phyloP scores from a whole-genome alignment of 2,113 vertebrate genomes.

The Argyrosomus japonicus region DNA sequence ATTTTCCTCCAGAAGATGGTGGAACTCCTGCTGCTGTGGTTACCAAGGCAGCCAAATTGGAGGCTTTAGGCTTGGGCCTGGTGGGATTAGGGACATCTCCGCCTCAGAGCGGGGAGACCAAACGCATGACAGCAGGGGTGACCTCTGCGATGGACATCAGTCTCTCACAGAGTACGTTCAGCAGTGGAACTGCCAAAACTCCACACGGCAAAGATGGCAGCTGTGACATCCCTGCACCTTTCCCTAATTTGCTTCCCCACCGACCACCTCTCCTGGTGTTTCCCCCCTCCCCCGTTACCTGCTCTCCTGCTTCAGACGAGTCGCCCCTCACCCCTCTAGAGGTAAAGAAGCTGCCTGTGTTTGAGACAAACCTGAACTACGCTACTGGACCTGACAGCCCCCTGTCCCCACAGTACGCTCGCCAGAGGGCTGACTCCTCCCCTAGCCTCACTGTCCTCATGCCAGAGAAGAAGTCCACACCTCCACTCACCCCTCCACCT shows the following conservation, averaged over 20 bases:
- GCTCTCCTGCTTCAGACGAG: constrained; percentile 97
- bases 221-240: constrained; percentile 94
- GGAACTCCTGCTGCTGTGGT: constrained; percentile 46
- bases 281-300: constrained; percentile 92
- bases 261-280: constrained; percentile 95
- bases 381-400: constrained; percentile 89
- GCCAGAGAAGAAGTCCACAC: constrained; percentile 87
- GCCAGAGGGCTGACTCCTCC: constrained; percentile 88
- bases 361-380: constrained; percentile 94
- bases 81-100: constrained; percentile 64
- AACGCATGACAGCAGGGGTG: constrained; percentile 41
- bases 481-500: constrained; percentile 89
- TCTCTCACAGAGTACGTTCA: constrained; percentile 38
- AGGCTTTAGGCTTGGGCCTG: constrained; percentile 60
- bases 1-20: constrained; percentile 87
- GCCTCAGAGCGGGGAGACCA: constrained; percentile 64
- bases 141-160: constrained; percentile 47
- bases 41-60: constrained; percentile 69
- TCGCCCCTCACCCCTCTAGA: constrained; percentile 96
- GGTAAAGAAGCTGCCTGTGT: constrained; percentile 94
- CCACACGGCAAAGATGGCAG: constrained; percentile 78
- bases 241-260: constrained; percentile 94
- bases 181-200: constrained; percentile 45
- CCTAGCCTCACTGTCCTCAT: constrained; percentile 87
- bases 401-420: constrained; percentile 89